phyloP scores from a whole-genome alignment of 2,888 invertebrate genomes.

The Epiblema foenella region DNA sequence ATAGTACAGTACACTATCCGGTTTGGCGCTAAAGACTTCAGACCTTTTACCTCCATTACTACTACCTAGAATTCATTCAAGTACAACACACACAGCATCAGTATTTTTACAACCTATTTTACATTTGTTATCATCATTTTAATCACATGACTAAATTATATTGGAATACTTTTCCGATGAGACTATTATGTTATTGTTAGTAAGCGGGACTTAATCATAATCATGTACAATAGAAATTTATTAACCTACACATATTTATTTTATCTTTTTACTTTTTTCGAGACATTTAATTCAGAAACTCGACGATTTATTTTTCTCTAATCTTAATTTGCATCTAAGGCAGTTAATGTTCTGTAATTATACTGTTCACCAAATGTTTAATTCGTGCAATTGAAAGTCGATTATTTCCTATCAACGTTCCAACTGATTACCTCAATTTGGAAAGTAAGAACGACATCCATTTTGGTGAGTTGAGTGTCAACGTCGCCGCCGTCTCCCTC shows the following conservation, averaged over 20 bases:
- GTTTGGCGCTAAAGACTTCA: constrained; percentile 98
- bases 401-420: background rate
- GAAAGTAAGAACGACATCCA: constrained; percentile 98
- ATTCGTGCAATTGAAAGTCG: background rate
- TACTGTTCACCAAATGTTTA: background rate
- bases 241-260: no score
- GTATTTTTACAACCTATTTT: background rate
- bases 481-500: constrained; percentile 98
- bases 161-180: no score
- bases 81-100: constrained; percentile 24
- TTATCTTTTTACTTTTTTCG: background rate
- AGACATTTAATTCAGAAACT: background rate
- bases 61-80: constrained; percentile 89
- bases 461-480: constrained; percentile 97
- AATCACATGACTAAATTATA: no score
- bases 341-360: no score
- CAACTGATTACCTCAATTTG: constrained; percentile 92
- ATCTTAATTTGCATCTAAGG: no score
- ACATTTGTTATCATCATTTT: background rate
- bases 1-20: constrained; percentile 99
- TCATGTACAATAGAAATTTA: no score
- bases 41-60: constrained; percentile 99
- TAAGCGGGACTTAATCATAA: no score
- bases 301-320: no score
- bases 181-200: no score